Evolutionary conservation across 1,140 invertebrate species (phyloP), one percentile per base, ranked within the genome.

Genomic region (Eulimnadia texana): DNA sequence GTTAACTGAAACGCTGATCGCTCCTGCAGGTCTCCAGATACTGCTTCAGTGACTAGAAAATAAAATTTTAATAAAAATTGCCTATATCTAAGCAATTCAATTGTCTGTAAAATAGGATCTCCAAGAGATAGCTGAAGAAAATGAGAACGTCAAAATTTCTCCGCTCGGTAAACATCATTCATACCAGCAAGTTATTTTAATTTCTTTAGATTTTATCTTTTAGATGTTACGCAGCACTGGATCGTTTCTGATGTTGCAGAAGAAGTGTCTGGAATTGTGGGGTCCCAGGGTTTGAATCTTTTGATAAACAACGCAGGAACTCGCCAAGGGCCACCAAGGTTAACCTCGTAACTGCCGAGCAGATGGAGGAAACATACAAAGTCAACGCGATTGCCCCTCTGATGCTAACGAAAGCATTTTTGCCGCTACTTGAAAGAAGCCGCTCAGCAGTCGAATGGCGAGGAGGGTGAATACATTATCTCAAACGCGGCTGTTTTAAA

Each of bases 241-340:
- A 74, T 71, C 19, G 84, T 83, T 64, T 73, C 76, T 0, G 73
- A 74, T 28, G 68, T 89, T 10, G 72, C 79, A 0, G 70, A 78
- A 16, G 66, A 79, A 64, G 79, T 90, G 0, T 23, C 28, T 29
- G 49, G 16, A 63, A 53, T 54, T 47, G 78, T 88, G 1, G 79
- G 82, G 53, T 76, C 80, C 11, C 68, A 76, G 54, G 89, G 89
- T 3, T 72, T 93, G 0, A 90, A 91, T 72, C 76, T 92, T 22
- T 73, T 94, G 0, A 82, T 93, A 50, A 93, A 93, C 69, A 93
- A 91, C 77, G 90, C 90, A 49, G 90, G 87, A 16, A 74, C 86
- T 77, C 82, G 1, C 79, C 83, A 1, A 87, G 85, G 71, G 89
- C 83, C 61, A 80, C 84, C 1, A 77, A 85, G 52, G 74, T 93